Evolutionary conservation across 2,113 vertebrate genomes (phyloP).

Genomic region (Ceyx margarethae): DNA sequence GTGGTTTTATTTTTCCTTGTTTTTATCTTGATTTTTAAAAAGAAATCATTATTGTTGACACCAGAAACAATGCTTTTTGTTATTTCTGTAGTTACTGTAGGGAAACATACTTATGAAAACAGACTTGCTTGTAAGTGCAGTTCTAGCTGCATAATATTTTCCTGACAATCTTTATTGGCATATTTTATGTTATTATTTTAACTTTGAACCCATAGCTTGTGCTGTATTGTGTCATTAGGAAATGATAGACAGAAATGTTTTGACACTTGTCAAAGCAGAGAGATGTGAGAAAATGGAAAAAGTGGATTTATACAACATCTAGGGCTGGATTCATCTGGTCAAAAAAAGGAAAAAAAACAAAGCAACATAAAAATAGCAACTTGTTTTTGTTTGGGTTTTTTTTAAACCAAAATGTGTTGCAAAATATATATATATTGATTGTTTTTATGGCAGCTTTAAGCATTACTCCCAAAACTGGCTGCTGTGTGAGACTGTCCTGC

Average conservation of each 20-base stretch:
- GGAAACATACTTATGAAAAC: neutral
- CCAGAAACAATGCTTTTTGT: neutral
- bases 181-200: neutral
- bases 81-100: neutral
- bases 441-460: neutral
- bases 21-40: neutral
- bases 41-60: neutral
- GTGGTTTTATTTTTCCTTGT: neutral
- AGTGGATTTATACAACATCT: neutral
- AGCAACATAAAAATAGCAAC: neutral
- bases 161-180: neutral
- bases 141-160: neutral
- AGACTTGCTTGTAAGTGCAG: neutral
- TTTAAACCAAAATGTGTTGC: accelerated
- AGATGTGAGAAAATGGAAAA: neutral
- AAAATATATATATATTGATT: neutral
- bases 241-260: neutral
- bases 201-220: neutral
- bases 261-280: neutral
- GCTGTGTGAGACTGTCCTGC: too few relatives aligned
- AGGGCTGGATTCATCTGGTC: neutral
- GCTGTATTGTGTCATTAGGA: neutral
- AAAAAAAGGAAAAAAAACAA: neutral
- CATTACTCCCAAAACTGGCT: too few relatives aligned
- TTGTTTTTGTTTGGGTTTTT: too few relatives aligned